phyloP scores from a whole-genome alignment of 2,797 vertebrate genomes.

The Chelmon rostratus region DNA sequence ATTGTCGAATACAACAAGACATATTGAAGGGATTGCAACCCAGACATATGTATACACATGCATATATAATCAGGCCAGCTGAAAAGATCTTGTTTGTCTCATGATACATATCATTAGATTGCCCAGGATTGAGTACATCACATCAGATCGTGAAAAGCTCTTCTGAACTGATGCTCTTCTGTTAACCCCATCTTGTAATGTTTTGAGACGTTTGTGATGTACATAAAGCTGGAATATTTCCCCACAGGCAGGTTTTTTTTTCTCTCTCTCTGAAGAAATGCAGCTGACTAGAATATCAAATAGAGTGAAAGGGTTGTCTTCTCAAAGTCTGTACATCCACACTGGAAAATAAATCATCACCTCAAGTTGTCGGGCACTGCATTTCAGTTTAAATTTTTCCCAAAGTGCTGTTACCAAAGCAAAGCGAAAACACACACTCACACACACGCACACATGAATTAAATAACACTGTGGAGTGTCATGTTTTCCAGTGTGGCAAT shows the following conservation, averaged over 20 bases:
- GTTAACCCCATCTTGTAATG: slow-evolving; percentile 38
- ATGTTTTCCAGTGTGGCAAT: slow-evolving; percentile 75
- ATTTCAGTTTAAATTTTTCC: slow-evolving; percentile 31
- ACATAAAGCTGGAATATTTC: slow-evolving; percentile 40
- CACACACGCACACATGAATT: no score
- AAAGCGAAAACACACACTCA: no score
- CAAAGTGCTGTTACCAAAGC: no score
- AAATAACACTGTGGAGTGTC: slow-evolving; percentile 59
- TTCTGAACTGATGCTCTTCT: slow-evolving; percentile 30
- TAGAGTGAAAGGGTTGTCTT: slow-evolving; percentile 11
- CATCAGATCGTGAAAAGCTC: slow-evolving; percentile 38
- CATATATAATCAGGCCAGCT: background rate
- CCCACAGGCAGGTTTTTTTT: slow-evolving; percentile 31
- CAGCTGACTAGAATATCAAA: slow-evolving; percentile 36
- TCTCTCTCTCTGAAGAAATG: slow-evolving; percentile 32
- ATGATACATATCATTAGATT: background rate
- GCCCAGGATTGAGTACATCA: background rate
- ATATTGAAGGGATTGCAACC: background rate
- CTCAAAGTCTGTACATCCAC: slow-evolving; percentile 12
- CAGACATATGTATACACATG: background rate
- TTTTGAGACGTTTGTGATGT: slow-evolving; percentile 40
- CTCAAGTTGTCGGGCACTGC: background rate
- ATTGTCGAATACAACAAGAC: background rate
- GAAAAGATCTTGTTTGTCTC: background rate
- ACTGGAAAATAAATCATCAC: slow-evolving; percentile 30